Base-by-base conservation (phyloP, 2,113 vertebrate species). In the Pachypanchax playfairii region DNA sequence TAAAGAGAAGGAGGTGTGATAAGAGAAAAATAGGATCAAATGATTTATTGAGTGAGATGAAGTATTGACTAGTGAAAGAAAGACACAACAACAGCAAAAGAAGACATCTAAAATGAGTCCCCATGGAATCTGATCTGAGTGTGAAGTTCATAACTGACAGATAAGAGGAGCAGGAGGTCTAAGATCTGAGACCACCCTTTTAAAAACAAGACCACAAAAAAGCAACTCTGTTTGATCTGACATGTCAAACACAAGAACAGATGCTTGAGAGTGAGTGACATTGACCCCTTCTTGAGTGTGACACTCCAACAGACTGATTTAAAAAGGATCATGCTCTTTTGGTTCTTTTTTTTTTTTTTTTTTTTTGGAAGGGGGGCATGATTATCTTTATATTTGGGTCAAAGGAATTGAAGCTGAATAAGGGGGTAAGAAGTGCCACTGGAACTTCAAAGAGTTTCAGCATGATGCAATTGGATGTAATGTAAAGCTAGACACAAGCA, bases 401-500 rank as follows among this genome's bases (percentile, higher is more conserved):
- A 85, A 82, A 85, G 76, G 42, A 85, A 65, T 68, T 65, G 70
- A 78, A 84, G 80, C 68, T 26, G 79, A 77, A 73, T 75, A 71
- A 80, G 78, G 73, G 85, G 73, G 75, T 83, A 84, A 74, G 75
- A 83, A 85, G 77, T 87, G 85, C 72, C 87, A 86, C 73, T 80
- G 79, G 60, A 83, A 83, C 86, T 86, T 89, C 85, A 90, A 89
- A 89, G 86, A 64, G 70, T 61, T 81, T 83, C 70, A 70, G 68
- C 52, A 66, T 90, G 89, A 90, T 88, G 89, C 86, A 90, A 90
- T 10, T 48, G 46, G 22, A 52, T 73, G 89, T 82, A 90, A 90
- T 75, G 57, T 35, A 64, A 80, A 71, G 55, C 65, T 78, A 82
- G 72, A 75, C 69, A 52, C 22, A 11, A 68, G 86, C 71, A 87